phyloP scores from a whole-genome alignment of 2,888 invertebrate species.

The Barypeithes pellucidus region DNA sequence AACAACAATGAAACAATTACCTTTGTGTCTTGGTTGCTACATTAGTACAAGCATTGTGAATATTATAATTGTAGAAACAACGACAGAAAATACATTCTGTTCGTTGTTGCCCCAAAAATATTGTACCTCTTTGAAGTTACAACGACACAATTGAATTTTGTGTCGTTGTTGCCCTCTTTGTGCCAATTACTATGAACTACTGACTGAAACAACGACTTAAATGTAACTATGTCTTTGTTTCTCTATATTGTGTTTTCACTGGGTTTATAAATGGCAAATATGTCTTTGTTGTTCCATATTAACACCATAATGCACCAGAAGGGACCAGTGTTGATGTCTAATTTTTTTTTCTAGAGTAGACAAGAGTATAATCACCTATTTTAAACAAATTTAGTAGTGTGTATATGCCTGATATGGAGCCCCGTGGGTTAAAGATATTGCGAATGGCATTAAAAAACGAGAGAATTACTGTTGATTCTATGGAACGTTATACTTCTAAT shows the following conservation, averaged over 20 bases:
- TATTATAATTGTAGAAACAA: not conserved
- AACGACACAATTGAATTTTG: too few species aligned
- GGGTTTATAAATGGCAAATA: conserved; percentile 3
- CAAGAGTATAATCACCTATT: too few species aligned
- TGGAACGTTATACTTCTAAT: not conserved
- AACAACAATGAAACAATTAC: conserved; percentile 16
- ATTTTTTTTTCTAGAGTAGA: conserved; percentile 2
- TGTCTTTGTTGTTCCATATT: conserved; percentile 9
- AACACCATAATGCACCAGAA: not conserved
- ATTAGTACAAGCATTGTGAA: conserved; percentile 5
- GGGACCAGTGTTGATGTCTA: not conserved
- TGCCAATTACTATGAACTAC: not conserved
- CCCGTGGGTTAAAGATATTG: conserved; percentile 6
- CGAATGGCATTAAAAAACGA: conserved; percentile 8
- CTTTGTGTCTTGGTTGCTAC: conserved; percentile 6
- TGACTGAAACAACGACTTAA: conserved; percentile 1
- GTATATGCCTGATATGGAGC: not conserved
- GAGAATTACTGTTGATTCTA: conserved; percentile 1
- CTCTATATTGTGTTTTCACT: not conserved
- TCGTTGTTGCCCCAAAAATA: too few species aligned
- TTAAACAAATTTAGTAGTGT: not conserved
- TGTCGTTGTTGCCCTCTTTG: not conserved
- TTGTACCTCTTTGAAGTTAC: too few species aligned
- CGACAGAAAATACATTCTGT: not conserved
- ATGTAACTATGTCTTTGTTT: conserved; percentile 8